Conservation (phyloP, 2,888 invertebrate genomes). For the Apotomis betuletana region DNA sequence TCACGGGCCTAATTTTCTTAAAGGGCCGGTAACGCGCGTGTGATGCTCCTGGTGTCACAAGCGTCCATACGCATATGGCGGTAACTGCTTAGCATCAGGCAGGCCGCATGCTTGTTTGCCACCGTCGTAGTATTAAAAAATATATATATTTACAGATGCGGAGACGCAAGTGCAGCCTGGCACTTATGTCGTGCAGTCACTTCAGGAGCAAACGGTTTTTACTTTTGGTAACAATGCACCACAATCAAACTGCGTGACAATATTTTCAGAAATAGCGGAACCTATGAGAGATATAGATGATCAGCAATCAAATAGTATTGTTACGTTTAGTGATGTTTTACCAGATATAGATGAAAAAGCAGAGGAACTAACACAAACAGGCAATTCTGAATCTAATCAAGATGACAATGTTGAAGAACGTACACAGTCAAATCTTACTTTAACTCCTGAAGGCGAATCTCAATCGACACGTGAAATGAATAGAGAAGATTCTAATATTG, state of each 20-base stretch:
- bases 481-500: background rate
- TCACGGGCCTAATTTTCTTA: too few species aligned
- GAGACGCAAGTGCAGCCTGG: background rate
- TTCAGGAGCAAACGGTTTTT: background rate
- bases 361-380: background rate
- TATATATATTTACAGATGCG: background rate
- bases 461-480: background rate
- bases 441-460: background rate
- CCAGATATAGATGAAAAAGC: background rate
- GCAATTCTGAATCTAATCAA: background rate
- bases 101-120: too few species aligned
- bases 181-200: conserved; percentile 2
- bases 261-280: background rate
- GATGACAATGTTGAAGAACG: background rate
- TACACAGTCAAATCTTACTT: background rate
- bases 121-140: too few species aligned
- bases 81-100: too few species aligned
- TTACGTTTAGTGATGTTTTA: background rate
- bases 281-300: too few species aligned
- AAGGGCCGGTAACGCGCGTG: too few species aligned
- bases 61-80: too few species aligned
- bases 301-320: too few species aligned
- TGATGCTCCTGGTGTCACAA: too few species aligned
- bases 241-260: background rate
- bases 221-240: background rate